Evolutionary conservation across 2,113 vertebrate genomes (phyloP).

Genomic region (Solea solea): DNA sequence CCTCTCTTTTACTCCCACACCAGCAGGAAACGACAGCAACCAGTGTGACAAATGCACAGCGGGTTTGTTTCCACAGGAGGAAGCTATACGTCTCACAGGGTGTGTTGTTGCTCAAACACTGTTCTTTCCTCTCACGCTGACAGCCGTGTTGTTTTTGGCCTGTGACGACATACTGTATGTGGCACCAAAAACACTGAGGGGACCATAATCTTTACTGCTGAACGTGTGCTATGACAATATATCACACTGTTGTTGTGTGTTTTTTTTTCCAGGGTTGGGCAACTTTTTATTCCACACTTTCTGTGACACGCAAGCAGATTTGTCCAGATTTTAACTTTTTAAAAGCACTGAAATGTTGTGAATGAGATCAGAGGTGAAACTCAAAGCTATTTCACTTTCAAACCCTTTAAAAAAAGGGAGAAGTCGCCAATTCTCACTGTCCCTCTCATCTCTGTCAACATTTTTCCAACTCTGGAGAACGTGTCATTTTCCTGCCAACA

Average conservation of each 20-base stretch:
- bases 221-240: slow-evolving; percentile 11
- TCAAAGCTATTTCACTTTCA: slow-evolving; percentile 8
- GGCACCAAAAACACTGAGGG: slow-evolving; percentile 9
- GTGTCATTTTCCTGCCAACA: neutral
- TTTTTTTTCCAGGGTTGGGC: slow-evolving; percentile 15
- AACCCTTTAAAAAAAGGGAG: slow-evolving; percentile 1
- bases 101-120: slow-evolving; percentile 19
- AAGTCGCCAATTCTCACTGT: slow-evolving; percentile 30
- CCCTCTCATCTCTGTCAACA: slow-evolving; percentile 30
- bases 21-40: neutral
- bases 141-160: slow-evolving; percentile 28
- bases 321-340: neutral
- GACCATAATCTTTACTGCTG: slow-evolving; percentile 2
- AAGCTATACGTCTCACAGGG: neutral
- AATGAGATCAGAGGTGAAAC: neutral
- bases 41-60: neutral
- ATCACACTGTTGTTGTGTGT: slow-evolving; percentile 15
- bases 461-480: neutral
- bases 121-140: neutral
- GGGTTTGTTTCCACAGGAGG: neutral
- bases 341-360: neutral
- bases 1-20: neutral
- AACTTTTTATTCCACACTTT: slow-evolving; percentile 32
- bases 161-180: slow-evolving; percentile 16
- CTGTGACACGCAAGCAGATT: slow-evolving; percentile 14